Conservation (phyloP, 2,888 invertebrate species). For the Molorchus minor region DNA sequence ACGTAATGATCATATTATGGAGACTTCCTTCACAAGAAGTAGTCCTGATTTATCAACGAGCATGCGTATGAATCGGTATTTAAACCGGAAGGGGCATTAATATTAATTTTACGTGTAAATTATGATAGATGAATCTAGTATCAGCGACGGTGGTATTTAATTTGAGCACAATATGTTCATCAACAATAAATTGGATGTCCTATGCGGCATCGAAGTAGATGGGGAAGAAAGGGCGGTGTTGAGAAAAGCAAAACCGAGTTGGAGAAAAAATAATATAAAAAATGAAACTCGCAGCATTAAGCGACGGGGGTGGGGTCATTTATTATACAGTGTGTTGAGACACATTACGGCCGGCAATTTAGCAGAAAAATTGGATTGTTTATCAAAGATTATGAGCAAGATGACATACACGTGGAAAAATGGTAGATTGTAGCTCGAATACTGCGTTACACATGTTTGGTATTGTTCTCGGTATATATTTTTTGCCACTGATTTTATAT, state of each 20-base stretch:
- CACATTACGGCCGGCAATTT: slow-evolving; percentile 2
- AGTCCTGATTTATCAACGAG: slow-evolving; percentile 26
- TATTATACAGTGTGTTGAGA: slow-evolving; percentile 6
- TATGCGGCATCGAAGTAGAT: slow-evolving; percentile 1
- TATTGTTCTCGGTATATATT: too few species aligned
- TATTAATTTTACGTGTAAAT: slow-evolving; percentile 34
- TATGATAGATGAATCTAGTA: slow-evolving; percentile 33
- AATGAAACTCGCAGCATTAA: slow-evolving; percentile 1
- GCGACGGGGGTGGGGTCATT: not conserved
- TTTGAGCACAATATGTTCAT: too few species aligned
- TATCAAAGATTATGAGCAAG: not conserved
- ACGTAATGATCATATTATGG: too few species aligned
- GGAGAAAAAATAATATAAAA: slow-evolving; percentile 5
- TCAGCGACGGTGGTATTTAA: too few species aligned
- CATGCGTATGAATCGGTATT: slow-evolving; percentile 31
- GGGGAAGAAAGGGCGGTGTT: slow-evolving; percentile 2
- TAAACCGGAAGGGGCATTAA: slow-evolving; percentile 29
- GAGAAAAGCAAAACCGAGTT: slow-evolving; percentile 9
- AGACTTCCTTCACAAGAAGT: too few species aligned
- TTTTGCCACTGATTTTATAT: too few species aligned
- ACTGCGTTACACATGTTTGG: too few species aligned
- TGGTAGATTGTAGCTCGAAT: too few species aligned
- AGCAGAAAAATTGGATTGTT: slow-evolving; percentile 2
- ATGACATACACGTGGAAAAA: too few species aligned
- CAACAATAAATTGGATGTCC: too few species aligned